Conservation (phyloP, 2,888 invertebrate species). For the Synanthedon vespiformis region DNA sequence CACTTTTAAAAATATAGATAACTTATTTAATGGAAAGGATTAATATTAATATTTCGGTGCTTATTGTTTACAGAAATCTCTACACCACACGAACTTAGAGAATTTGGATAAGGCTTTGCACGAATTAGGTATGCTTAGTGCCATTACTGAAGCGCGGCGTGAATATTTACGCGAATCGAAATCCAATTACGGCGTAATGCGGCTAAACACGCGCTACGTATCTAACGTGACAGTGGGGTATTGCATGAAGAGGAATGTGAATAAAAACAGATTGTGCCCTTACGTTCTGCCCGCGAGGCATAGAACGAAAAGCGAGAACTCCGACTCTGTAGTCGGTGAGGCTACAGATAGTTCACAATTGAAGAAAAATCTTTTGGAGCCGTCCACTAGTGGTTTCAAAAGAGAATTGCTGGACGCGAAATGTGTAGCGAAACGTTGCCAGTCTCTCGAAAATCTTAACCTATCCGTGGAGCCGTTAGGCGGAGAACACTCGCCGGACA, state of each 20-base stretch:
- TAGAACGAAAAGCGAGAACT: conserved; percentile 74
- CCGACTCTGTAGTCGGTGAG: conserved; percentile 56
- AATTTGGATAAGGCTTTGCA: conserved; percentile 72
- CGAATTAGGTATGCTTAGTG: conserved; percentile 73
- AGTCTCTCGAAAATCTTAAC: conserved; percentile 72
- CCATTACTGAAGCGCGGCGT: conserved; percentile 68
- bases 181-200: conserved; percentile 58
- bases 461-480: conserved; percentile 44
- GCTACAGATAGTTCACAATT: conserved; percentile 40
- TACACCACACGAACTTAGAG: conserved; percentile 57
- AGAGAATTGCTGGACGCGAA: conserved; percentile 29
- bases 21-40: neutral
- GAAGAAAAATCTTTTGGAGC: conserved; percentile 45
- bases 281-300: conserved; percentile 70
- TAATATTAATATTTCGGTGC: neutral
- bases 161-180: conserved; percentile 69
- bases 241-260: conserved; percentile 64
- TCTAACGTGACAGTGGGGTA: conserved; percentile 74
- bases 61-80: conserved; percentile 49
- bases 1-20: conserved; percentile 1
- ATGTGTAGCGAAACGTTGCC: conserved; percentile 68
- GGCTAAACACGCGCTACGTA: conserved; percentile 72
- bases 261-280: conserved; percentile 71
- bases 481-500: conserved; percentile 58
- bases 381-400: conserved; percentile 47